A percentile compares a stretch with the other conserved stretches of the same genome.
phyloP scores from a whole-genome alignment of 2,888 invertebrate species.

The Orthonevra nobilis region DNA sequence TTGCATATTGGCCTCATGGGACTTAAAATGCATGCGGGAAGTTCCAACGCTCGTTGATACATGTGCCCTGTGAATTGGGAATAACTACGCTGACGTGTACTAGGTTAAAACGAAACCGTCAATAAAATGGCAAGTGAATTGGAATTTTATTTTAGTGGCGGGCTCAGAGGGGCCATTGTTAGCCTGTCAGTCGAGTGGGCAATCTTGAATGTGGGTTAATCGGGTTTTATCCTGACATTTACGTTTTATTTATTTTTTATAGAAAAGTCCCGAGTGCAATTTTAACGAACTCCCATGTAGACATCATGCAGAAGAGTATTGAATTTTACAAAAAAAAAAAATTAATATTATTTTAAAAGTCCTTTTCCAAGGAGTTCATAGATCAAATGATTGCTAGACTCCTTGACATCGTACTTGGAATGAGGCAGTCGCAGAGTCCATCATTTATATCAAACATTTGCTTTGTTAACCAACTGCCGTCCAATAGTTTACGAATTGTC shows the following conservation, averaged over 20 bases:
- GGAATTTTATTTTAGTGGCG: constrained; percentile 53
- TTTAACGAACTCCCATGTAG: background rate
- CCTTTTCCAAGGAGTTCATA: constrained; percentile 46
- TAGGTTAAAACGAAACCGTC: constrained; percentile 21
- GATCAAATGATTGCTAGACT: constrained; percentile 45
- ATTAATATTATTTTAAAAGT: no score
- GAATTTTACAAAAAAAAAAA: no score
- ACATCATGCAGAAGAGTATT: no score
- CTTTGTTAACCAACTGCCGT: constrained; percentile 51
- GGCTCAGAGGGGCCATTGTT: constrained; percentile 48
- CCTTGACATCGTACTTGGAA: constrained; percentile 51
- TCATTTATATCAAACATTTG: constrained; percentile 56
- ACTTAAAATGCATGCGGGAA: constrained; percentile 53
- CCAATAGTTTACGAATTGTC: constrained; percentile 46
- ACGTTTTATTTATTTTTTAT: constrained; percentile 36
- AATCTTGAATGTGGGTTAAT: background rate
- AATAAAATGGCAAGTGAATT: constrained; percentile 52
- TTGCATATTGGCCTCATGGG: constrained; percentile 48
- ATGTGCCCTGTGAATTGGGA: constrained; percentile 1
- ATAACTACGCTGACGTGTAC: no score
- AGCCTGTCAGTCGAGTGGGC: constrained; percentile 6
- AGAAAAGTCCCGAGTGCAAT: background rate
- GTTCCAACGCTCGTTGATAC: constrained; percentile 6
- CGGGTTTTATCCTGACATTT: constrained; percentile 1
- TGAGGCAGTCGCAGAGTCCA: constrained; percentile 43